Conservation (phyloP, 1,140 invertebrate genomes). For the Tyrophagus putrescentiae region DNA sequence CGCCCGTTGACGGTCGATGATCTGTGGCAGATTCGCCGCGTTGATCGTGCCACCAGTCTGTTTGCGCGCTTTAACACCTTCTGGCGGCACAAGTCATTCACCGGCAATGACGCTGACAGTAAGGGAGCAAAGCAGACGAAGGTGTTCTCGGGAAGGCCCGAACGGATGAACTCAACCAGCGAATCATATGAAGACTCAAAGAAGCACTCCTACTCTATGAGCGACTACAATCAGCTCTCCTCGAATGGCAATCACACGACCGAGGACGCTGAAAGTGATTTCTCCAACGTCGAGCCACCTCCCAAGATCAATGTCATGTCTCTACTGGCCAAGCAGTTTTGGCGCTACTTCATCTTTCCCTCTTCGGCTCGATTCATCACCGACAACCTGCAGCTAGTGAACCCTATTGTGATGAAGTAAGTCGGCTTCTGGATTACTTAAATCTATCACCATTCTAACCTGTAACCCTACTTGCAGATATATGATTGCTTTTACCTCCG, state of each 20-base stretch:
- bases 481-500: slow-evolving; percentile 34
- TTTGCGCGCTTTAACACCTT: slow-evolving; percentile 69
- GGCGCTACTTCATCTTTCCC: slow-evolving; percentile 65
- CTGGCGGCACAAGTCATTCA: slow-evolving; percentile 39
- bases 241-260: too few species aligned
- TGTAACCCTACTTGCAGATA: slow-evolving; percentile 43
- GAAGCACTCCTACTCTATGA: too few species aligned
- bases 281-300: too few species aligned
- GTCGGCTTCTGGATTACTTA: slow-evolving; percentile 10
- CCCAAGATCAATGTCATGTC: slow-evolving; percentile 28
- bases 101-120: slow-evolving; percentile 33
- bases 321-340: slow-evolving; percentile 48
- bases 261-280: too few species aligned
- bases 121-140: background rate
- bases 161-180: too few species aligned
- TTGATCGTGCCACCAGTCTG: slow-evolving; percentile 60
- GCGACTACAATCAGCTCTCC: too few species aligned
- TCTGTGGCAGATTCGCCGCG: slow-evolving; percentile 74
- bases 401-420: slow-evolving; percentile 49
- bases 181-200: too few species aligned
- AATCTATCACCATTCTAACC: background rate
- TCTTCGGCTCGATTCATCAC: slow-evolving; percentile 58
- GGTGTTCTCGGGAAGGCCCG: too few species aligned
- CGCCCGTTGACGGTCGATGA: slow-evolving; percentile 62
- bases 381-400: slow-evolving; percentile 71